Base-by-base conservation (phyloP, 1,140 invertebrate genomes). In the Brachionus plicatilis region DNA sequence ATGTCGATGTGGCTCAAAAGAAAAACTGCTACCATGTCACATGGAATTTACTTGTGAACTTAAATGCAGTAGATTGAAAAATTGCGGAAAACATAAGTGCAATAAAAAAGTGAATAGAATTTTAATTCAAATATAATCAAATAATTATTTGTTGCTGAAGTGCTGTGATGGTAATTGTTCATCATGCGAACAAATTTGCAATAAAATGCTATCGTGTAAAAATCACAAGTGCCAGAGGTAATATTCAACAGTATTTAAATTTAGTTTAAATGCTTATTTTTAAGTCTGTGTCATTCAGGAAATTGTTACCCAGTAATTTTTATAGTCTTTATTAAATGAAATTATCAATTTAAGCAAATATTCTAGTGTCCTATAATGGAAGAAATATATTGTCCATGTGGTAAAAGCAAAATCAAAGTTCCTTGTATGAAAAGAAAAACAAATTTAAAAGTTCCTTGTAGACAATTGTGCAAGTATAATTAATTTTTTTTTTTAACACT, bases 11-110 rank as follows among this genome's bases (percentile, higher is more conserved):
- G 92, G 93, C 1, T 90, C 92, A 82, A 93, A 93, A 86, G 91
- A 91, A 53, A 96, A 96, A 90, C 94, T 95, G 88, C 88, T 96
- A 4, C 93, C 94, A n/a, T 98, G 95, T 87, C 92, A 92, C 47
- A 96, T 96, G 88, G 93, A 94, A 33, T 96, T 93, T 87, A 91
- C 92, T 27, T 98, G 96, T 90, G 95, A 96, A 85, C 94, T 92
- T 1, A 96, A 96, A 89, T 98, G 96, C 88, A 94, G 93, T 85
- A 93, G 92, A 56, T 91, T 93, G 80, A 92, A 93, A 75, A 93
- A 94, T 76, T 98, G 96, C 89, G 92, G 93, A 2, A 93, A 94
- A 86, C 95, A 98, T 91, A 90, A 92, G 1, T 97, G 96, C 89
- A 96, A 94, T 87, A 92, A 92, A 86, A 97, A 96, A 91, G 93